Evolutionary conservation across 2,113 vertebrate genomes (phyloP), one percentile per base, ranked within the genome.

Genomic region (Oncorhynchus masou): DNA sequence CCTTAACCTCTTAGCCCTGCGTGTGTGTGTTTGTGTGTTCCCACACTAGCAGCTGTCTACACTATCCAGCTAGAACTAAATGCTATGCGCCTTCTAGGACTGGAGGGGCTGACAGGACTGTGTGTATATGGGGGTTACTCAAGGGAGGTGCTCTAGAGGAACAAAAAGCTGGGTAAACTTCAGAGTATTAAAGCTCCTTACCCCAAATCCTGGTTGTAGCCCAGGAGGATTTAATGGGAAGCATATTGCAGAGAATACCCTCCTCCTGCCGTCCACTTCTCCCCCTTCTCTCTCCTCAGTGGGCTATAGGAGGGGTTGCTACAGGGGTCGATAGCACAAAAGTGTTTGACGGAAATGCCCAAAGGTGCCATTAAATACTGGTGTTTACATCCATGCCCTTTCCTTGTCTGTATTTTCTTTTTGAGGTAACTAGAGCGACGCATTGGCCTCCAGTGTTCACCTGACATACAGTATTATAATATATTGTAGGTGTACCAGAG

Each of bases 311-410:
- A 81, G 83, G 39, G 39, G 34, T 8, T 83, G 74, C 82, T 3
- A 60, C 78, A 19, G 31, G 80, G 73, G 48, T 77, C 76, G 73
- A 86, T 45, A 62, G 79, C 71, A 65, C 81, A 86, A 71, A 72
- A 69, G 79, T 70, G 71, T 88, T 75, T 86, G 80, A 74, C 49
- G 79, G 90, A 93, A 90, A 92, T 2, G 39, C 39, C 8, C 7
- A 39, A 39, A 8, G 39, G 9, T 39, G 39, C 39, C 39, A 39
- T 39, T 92, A 95, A 95, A 94, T 95, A 93, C 94, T 94, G 91
- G 91, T 95, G 94, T 95, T 96, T 96, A 95, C 94, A 94, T 94
- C 90, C 90, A 89, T 94, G 93, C 93, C 91, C 93, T 88, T 89
- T 91, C 92, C 88, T 39, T 95, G 86, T 92, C 92, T 93, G 91